A percentile compares a stretch with the other conserved stretches of the same genome.
Evolutionary conservation across 1,140 invertebrate genomes (phyloP).

Genomic region (Yoshiicerus persimilis): DNA sequence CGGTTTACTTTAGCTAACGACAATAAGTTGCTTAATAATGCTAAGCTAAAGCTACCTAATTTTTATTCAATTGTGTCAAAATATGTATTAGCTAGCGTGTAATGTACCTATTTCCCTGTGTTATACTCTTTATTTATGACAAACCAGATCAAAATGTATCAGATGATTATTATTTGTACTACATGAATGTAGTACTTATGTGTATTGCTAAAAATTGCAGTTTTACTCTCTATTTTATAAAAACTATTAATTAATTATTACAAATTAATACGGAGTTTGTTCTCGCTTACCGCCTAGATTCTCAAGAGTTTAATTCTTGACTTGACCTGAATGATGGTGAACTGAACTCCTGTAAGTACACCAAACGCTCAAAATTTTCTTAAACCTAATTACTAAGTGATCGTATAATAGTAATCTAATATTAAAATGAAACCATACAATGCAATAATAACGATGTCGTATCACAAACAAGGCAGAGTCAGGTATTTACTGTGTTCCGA

Average conservation of each 20-base stretch:
- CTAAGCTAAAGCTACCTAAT: background rate
- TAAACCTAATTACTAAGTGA: background rate
- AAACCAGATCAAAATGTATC: background rate
- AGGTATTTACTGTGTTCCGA: slow-evolving; percentile 19
- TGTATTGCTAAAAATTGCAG: background rate
- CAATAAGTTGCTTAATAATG: background rate
- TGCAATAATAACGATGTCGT: slow-evolving; percentile 16
- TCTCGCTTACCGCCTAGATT: background rate
- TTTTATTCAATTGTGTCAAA: background rate
- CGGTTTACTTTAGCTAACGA: background rate
- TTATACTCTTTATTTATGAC: background rate
- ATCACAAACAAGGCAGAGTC: slow-evolving; percentile 19
- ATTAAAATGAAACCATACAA: slow-evolving; percentile 8
- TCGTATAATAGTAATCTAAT: background rate
- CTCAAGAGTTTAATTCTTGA: background rate
- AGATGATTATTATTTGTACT: background rate
- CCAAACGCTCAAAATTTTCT: background rate
- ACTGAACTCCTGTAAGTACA: background rate
- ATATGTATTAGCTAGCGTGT: background rate
- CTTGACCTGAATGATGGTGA: background rate
- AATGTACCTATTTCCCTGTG: background rate
- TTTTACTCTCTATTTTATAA: background rate
- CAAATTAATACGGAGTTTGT: background rate
- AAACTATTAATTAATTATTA: background rate
- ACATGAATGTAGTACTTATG: background rate